Conservation (phyloP, 1,140 invertebrate species). For the Luehdorfia chinensis region DNA sequence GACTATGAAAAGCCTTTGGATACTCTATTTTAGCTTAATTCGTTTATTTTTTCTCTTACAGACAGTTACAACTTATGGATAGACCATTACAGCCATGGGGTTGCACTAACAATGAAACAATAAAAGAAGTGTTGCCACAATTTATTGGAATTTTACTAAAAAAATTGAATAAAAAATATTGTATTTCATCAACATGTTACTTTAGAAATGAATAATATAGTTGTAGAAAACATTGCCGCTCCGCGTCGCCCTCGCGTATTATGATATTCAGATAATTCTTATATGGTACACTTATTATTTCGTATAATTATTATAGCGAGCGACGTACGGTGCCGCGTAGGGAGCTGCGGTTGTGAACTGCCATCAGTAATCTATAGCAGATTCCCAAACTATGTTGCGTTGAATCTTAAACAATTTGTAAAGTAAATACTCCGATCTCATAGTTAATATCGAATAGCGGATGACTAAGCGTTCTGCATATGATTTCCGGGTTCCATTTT, state of each 20-base stretch:
- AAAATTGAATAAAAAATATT: slow-evolving; percentile 77
- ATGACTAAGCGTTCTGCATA: no score
- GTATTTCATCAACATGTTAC: slow-evolving; percentile 72
- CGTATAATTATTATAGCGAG: slow-evolving; percentile 30
- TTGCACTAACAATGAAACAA: slow-evolving; percentile 33
- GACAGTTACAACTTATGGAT: no score
- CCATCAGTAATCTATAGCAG: no score
- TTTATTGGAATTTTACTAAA: slow-evolving; percentile 75
- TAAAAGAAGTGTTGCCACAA: slow-evolving; percentile 58
- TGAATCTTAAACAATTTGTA: no score
- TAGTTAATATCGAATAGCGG: no score
- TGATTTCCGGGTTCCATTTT: no score
- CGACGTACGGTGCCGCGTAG: slow-evolving; percentile 15
- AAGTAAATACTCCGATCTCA: no score
- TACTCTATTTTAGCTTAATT: no score
- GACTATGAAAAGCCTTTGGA: no score
- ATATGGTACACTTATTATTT: slow-evolving; percentile 5
- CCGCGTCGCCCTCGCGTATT: slow-evolving; percentile 18
- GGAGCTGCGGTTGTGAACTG: not conserved
- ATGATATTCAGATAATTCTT: slow-evolving; percentile 18
- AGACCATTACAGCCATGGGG: not conserved
- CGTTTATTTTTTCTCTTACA: no score
- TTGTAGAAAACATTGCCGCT: slow-evolving; percentile 59
- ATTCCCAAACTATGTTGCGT: no score
- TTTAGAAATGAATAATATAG: slow-evolving; percentile 72